Evolutionary conservation across 2,113 vertebrate genomes (phyloP).

Genomic region (Lethenteron reissneri): DNA sequence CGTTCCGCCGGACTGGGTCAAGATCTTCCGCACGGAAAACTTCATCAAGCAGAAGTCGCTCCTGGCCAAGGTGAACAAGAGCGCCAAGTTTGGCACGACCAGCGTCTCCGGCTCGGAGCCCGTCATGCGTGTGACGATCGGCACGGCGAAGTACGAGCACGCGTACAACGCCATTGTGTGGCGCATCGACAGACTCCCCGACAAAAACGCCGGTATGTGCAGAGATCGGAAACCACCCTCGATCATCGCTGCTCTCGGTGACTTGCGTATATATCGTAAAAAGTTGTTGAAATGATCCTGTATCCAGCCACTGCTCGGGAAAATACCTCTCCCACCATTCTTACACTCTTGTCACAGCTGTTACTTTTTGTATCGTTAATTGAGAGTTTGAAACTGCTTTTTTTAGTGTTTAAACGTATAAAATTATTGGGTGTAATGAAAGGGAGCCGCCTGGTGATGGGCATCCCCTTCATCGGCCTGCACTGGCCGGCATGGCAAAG

Average conservation of each 20-base stretch:
- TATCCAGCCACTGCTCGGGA: not conserved
- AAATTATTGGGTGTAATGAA: not conserved
- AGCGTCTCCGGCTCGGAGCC: conserved; percentile 49
- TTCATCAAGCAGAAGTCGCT: conserved; percentile 52
- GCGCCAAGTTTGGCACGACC: conserved; percentile 46
- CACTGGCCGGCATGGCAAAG: too few relatives aligned
- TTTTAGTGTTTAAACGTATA: not conserved
- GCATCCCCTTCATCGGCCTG: not conserved
- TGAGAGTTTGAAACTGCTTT: not conserved
- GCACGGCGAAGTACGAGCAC: conserved; percentile 59
- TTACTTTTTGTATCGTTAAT: too few relatives aligned
- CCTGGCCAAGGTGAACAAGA: conserved; percentile 61
- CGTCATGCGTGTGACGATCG: conserved; percentile 62
- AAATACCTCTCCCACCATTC: too few relatives aligned
- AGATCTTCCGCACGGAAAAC: conserved; percentile 55
- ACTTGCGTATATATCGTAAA: not conserved
- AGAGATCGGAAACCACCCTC: too few relatives aligned
- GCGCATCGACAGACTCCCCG: conserved; percentile 53
- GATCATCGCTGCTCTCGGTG: too few relatives aligned
- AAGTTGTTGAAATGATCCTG: not conserved
- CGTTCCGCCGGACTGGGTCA: conserved; percentile 48
- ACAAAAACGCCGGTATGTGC: conserved; percentile 59
- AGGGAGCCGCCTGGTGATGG: not conserved
- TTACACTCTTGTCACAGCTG: too few relatives aligned
- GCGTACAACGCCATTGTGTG: conserved; percentile 61